These are phyloP conservation scores for Eufriesea mexicana DNA, from an alignment of 1,140 invertebrate genomes.

Conservation along the genomic window DNA sequence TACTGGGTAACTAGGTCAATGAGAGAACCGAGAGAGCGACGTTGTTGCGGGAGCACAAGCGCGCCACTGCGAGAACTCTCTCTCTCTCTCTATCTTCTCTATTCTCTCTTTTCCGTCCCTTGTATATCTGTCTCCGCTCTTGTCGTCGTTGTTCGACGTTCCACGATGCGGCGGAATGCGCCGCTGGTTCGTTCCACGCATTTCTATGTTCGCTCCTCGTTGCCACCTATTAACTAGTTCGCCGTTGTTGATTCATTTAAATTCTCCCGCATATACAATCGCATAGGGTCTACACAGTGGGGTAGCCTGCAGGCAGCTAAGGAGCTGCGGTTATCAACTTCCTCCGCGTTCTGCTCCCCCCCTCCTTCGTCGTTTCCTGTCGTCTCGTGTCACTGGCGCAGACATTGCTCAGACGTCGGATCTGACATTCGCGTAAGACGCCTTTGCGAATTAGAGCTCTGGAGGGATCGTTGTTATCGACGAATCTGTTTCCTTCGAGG, in stretches of 20 bases:
- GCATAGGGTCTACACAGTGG: neutral
- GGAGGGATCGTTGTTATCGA: neutral
- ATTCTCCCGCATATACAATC: neutral
- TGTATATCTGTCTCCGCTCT: neutral
- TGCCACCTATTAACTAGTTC: slow-evolving; percentile 3
- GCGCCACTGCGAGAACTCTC: slow-evolving; percentile 45
- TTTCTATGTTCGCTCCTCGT: slow-evolving; percentile 23
- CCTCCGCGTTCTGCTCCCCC: neutral
- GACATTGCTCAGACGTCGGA: neutral
- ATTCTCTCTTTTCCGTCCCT: neutral
- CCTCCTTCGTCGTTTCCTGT: too few relatives aligned
- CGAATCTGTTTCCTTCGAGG: neutral
- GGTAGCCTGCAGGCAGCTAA: neutral
- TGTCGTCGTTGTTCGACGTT: slow-evolving; percentile 1
- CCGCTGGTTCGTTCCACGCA: slow-evolving; percentile 11
- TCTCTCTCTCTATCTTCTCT: slow-evolving; percentile 6
- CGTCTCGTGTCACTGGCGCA: neutral
- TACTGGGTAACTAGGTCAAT: slow-evolving; percentile 82
- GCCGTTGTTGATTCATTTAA: slow-evolving; percentile 31
- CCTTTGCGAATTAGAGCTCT: neutral
- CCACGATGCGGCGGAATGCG: neutral
- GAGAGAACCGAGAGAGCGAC: slow-evolving; percentile 76
- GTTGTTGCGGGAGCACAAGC: slow-evolving; percentile 70
- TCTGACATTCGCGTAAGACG: too few relatives aligned
- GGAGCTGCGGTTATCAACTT: slow-evolving; percentile 1